phyloP scores from a whole-genome alignment of 2,113 vertebrate species.

The Tragelaphus scriptus region DNA sequence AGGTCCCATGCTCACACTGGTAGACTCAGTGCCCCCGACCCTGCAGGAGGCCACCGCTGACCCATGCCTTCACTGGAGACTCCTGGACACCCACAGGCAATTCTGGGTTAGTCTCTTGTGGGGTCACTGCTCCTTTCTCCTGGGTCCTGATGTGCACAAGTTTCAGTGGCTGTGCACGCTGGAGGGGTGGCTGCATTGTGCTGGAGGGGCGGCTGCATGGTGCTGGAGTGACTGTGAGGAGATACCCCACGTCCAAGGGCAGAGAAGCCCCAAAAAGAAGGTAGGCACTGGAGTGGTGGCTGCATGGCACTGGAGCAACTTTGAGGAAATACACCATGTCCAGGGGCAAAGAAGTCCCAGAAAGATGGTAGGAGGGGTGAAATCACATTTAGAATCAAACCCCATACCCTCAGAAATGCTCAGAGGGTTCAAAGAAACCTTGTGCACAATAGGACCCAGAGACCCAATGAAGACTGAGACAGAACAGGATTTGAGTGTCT shows the following conservation, averaged over 20 bases:
- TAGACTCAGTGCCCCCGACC: background rate
- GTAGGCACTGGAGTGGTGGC: background rate
- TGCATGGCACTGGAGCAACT: background rate
- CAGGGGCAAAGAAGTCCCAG: background rate
- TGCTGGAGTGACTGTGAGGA: background rate
- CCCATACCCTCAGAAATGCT: background rate
- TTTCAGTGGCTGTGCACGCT: background rate
- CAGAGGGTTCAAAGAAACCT: background rate
- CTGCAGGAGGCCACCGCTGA: background rate
- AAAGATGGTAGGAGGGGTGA: background rate
- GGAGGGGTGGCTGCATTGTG: rapidly evolving
- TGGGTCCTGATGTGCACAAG: background rate
- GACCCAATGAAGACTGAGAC: background rate
- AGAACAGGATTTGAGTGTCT: background rate
- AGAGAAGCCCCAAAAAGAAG: background rate
- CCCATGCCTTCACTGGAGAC: background rate
- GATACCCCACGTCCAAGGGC: background rate
- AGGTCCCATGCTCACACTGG: background rate
- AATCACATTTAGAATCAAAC: background rate
- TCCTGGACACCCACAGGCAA: background rate
- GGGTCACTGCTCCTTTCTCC: background rate
- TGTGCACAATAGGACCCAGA: background rate
- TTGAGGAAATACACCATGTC: background rate
- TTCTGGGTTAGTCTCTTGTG: background rate
- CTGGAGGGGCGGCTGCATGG: background rate